Conservation (phyloP, 2,113 vertebrate species). For the Garra rufa region DNA sequence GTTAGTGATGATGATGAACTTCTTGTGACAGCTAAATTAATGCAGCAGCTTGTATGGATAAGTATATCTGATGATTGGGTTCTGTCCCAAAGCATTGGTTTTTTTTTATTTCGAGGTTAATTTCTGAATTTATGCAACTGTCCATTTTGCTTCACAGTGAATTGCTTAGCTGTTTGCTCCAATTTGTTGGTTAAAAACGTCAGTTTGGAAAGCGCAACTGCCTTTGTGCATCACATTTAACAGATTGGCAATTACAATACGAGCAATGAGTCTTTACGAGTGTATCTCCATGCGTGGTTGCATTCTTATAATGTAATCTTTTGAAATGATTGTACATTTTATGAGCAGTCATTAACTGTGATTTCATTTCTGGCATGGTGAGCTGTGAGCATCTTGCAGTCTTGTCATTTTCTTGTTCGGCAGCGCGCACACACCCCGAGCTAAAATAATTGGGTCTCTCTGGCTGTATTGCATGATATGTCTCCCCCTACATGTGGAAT, state of each 20-base stretch:
- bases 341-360: slow-evolving; percentile 29
- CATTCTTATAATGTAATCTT: slow-evolving; percentile 19
- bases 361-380: slow-evolving; percentile 26
- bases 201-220: neutral
- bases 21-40: neutral
- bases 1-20: neutral
- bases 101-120: neutral
- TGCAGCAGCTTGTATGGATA: neutral
- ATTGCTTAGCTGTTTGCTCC: neutral
- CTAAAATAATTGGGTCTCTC: slow-evolving; percentile 46
- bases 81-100: neutral
- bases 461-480: slow-evolving; percentile 36
- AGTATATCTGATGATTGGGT: neutral
- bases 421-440: neutral
- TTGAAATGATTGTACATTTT: slow-evolving; percentile 24
- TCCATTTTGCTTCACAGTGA: neutral
- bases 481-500: slow-evolving; percentile 21
- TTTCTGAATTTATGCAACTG: neutral
- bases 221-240: neutral
- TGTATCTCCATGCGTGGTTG: neutral
- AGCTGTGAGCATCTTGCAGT: slow-evolving; percentile 33
- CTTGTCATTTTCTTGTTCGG: slow-evolving; percentile 13
- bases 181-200: slow-evolving; percentile 11
- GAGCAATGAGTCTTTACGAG: neutral
- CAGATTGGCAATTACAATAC: slow-evolving; percentile 13